Evolutionary conservation across 2,113 vertebrate species (phyloP).

Genomic region (Lampris incognitus): DNA sequence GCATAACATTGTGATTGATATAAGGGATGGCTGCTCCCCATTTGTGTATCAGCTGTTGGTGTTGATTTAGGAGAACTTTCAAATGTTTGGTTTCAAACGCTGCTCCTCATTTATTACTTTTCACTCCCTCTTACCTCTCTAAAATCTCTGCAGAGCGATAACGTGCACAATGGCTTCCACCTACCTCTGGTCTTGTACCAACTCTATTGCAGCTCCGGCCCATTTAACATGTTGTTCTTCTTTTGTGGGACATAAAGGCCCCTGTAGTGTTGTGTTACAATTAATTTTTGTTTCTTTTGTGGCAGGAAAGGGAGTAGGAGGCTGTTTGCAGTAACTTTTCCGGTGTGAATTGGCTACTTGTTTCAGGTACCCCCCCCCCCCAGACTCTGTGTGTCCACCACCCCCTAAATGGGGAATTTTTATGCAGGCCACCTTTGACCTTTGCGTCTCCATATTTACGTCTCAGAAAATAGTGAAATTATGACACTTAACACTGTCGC

Average conservation of each 20-base stretch:
- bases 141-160: slow-evolving; percentile 1
- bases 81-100: background rate
- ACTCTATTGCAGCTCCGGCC: slow-evolving; percentile 10
- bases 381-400: slow-evolving; percentile 43
- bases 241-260: slow-evolving; percentile 47
- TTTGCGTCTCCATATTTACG: slow-evolving; percentile 71
- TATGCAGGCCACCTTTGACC: slow-evolving; percentile 78
- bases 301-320: slow-evolving; percentile 65
- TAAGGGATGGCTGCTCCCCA: background rate
- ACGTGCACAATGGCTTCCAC: slow-evolving; percentile 4
- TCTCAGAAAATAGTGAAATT: slow-evolving; percentile 78
- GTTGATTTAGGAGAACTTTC: background rate
- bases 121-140: background rate
- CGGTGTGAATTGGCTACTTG: slow-evolving; percentile 79
- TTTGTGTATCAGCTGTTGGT: background rate
- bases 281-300: slow-evolving; percentile 69
- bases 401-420: slow-evolving; percentile 77
- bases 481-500: slow-evolving; percentile 76
- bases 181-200: slow-evolving; percentile 19
- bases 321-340: slow-evolving; percentile 58
- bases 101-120: background rate
- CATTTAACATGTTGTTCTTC: slow-evolving; percentile 49
- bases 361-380: slow-evolving; percentile 53
- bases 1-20: background rate
- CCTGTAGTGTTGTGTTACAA: slow-evolving; percentile 57